Evolutionary conservation across 1,140 invertebrate species (phyloP), one percentile per base, ranked within the genome.

Genomic region (Periplaneta americana): DNA sequence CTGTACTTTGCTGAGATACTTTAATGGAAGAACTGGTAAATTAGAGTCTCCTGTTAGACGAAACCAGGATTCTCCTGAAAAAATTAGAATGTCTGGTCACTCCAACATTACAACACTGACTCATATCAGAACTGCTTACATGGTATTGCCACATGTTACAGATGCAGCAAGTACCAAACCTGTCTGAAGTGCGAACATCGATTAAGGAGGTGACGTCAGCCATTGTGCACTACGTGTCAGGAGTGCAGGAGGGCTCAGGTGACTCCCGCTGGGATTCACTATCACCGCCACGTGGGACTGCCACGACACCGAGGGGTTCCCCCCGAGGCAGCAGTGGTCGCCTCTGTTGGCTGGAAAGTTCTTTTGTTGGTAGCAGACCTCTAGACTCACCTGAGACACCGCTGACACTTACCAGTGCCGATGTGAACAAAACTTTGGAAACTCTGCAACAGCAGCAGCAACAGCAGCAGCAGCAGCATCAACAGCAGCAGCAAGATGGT

Each of bases 181-280:
- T 83, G 32, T 81, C 74, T 83, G 95, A 96, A 87, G 96, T 97
- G 84, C 95, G 96, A 84, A 93, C 94, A 82, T 96, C 95, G 80
- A 97, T 97, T 87, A 96, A 96, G 87, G 96, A 96, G 89, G 96
- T 97, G 37, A 97, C 96, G 39, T 96, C 95, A 83, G 96, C 96
- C n/a, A 97, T 97, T 84, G 96, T 96, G 74, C 95, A 97, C 87
- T 97, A 96, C 89, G 96, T 97, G 57, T 95, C 95, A 84, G 91
- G 93, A 83, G 93, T 93, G 86, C 75, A 85, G 85, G 76, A 85
- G 22, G 82, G 82, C 34, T 87, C 82, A 84, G 85, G 81, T 85
- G 75, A 85, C 28, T 79, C 83, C 74, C 83, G 84, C 6, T 83
- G 85, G 28, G 85, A 87, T 37, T 57, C 74, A 17, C 48, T 39